Evolutionary conservation across 2,113 vertebrate genomes (phyloP), one percentile per base, ranked within the genome.

Genomic region (Dunckerocampus dactyliophorus): DNA sequence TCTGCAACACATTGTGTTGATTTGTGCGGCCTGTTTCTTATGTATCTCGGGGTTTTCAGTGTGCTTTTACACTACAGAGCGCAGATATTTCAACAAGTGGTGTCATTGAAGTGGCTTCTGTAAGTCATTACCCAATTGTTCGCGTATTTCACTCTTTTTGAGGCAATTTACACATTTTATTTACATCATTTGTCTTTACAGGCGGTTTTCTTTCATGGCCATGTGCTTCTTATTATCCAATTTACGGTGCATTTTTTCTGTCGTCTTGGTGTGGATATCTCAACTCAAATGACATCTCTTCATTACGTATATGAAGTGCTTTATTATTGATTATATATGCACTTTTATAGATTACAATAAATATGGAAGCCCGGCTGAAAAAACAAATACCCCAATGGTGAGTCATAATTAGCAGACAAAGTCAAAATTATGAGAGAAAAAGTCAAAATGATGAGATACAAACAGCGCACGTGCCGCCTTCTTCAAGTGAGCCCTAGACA

Each of bases 151-250:
- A 14, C 39, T 20, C 7, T 34, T 39, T 20, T 49, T 12, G 21
- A 47, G 63, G 54, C 42, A 24, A 45, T 59, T 69, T 47, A 61
- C 28, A 47, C 24, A 1, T 46, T 69, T 47, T 28, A 34, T 67
- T 62, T 16, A 21, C 9, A 42, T 67, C 62, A 43, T 72, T 72
- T 68, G 53, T 70, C 61, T 65, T 61, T 62, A 65, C 5, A 4
- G 51, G 50, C 66, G 65, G 50, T 37, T 69, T 65, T 60, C 15
- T 2, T 6, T 48, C 69, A 64, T 59, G 63, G 63, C 61, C 43
- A 55, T 74, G 67, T 64, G 71, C 61, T 28, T 66, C 19, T 4
- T 13, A 65, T 74, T 62, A 65, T 42, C 14, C 31, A 19, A 42
- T 56, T 56, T 42, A 56, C n/a, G 24, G 14, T 31, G 24, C 22